phyloP scores from a whole-genome alignment of 2,888 invertebrate genomes.

The Brachyopa scutellaris region DNA sequence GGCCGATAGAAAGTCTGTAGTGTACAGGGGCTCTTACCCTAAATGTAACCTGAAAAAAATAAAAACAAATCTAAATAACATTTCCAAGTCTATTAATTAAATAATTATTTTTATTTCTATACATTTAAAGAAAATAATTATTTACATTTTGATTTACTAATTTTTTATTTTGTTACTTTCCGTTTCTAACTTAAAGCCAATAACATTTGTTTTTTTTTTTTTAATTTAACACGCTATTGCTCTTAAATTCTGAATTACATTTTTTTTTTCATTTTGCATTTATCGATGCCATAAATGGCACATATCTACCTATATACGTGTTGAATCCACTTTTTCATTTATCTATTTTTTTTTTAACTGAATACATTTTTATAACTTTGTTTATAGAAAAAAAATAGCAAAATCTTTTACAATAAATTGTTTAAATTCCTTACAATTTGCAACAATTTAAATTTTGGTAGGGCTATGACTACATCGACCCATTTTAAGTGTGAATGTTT shows the following conservation, averaged over 20 bases:
- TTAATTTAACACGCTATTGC: slow-evolving; percentile 29
- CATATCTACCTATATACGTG: slow-evolving; percentile 35
- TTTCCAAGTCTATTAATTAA: slow-evolving; percentile 42
- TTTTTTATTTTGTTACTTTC: neutral
- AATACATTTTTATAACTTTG: slow-evolving; percentile 15
- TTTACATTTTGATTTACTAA: slow-evolving; percentile 58
- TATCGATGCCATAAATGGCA: slow-evolving; percentile 65
- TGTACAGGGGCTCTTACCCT: too few species aligned
- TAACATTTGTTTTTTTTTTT: slow-evolving; percentile 38
- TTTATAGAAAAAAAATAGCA: neutral
- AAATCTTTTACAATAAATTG: neutral
- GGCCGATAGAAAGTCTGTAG: too few species aligned
- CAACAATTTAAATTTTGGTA: slow-evolving; percentile 39
- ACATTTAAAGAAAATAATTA: slow-evolving; percentile 64
- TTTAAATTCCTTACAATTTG: neutral
- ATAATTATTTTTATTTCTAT: slow-evolving; percentile 67
- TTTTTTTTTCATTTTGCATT: slow-evolving; percentile 13
- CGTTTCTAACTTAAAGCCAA: slow-evolving; percentile 50
- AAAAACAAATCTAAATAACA: too few species aligned
- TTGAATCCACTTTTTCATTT: slow-evolving; percentile 8
- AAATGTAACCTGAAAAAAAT: too few species aligned
- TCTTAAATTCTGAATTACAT: slow-evolving; percentile 23
- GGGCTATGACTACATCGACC: slow-evolving; percentile 67
- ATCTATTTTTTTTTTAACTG: neutral
- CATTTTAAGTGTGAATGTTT: slow-evolving; percentile 47